These are phyloP conservation scores for Astreopora myriophthalma DNA, from an alignment of 64 coral and sea anemone genomes.

Conservation along the genomic window DNA sequence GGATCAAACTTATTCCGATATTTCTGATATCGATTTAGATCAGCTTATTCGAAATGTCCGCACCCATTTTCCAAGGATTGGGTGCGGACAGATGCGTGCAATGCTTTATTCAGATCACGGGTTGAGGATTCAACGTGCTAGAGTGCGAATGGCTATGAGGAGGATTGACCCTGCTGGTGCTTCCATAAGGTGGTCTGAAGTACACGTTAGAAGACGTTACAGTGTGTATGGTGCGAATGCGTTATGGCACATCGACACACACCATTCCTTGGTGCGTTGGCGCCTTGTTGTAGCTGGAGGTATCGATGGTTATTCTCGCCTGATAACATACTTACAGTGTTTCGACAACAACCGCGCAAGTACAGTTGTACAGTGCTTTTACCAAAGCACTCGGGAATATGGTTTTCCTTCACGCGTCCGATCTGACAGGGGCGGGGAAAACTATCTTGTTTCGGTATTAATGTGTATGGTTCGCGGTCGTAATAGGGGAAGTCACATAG, in stretches of 20 bases:
- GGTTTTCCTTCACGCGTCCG: conserved; percentile 8
- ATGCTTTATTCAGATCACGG: background rate
- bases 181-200: background rate
- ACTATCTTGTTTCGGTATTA: background rate
- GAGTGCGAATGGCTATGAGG: background rate
- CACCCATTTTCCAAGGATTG: background rate
- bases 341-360: background rate
- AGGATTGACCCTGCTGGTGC: conserved; percentile 11
- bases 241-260: conserved; percentile 22
- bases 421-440: background rate
- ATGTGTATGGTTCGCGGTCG: background rate
- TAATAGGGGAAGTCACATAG: background rate
- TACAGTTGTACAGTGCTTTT: background rate
- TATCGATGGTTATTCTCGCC: background rate
- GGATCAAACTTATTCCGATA: background rate
- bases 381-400: background rate
- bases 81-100: background rate
- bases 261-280: conserved; percentile 36
- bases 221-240: conserved; percentile 17
- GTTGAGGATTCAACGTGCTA: conserved; percentile 1
- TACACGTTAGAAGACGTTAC: background rate
- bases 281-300: conserved; percentile 33
- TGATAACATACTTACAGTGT: background rate
- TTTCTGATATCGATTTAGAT: background rate
- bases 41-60: background rate